Evolutionary conservation across 1,140 invertebrate species (phyloP), one percentile per base, ranked within the genome.

Genomic region (Pseudobourletiella spinata): DNA sequence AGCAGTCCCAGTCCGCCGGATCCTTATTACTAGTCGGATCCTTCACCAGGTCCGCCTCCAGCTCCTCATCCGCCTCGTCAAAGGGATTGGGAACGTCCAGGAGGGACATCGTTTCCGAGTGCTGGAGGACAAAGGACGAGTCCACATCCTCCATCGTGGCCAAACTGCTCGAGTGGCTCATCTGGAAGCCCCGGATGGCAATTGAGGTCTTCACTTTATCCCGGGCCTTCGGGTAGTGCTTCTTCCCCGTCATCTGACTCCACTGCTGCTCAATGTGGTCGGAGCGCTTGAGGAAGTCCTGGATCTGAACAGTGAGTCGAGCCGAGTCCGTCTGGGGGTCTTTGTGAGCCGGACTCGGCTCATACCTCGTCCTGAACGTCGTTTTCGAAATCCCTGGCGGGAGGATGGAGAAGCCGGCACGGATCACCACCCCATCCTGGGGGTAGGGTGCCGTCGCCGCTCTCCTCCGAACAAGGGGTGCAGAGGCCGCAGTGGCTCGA

Each of bases 211-310:
- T 63, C 15, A 66, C 32, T n/a, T 44, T 22, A 29, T 59, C 50
- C 22, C 59, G n/a, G 0, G 55, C 30, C 26, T 54, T 54, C 11
- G 32, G 32, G 42, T 51, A 50, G 24, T 51, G 29, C 51, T 63
- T 65, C 15, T 48, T 35, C 28, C 57, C 57, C 16, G 59, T 60
- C 4, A 85, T 67, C 57, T 80, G 77, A 61, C 80, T 79, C 88
- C 88, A 91, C 71, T 89, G 87, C 65, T 91, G 85, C 81, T 88
- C 87, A 0, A 89, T 82, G 72, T 91, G 88, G 73, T 91, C 88
- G 2, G 87, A 90, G 57, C 86, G 81, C 71, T 83, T 82, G 6
- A 91, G 75, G 68, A 91, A 91, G 64, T 86, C 84, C 22, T 84
- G 80, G 48, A 91, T 91, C 74, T 86, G 87, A 26, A 79, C 80